Conservation (phyloP, 2,888 invertebrate genomes). For the Caenorhabditis afra region DNA sequence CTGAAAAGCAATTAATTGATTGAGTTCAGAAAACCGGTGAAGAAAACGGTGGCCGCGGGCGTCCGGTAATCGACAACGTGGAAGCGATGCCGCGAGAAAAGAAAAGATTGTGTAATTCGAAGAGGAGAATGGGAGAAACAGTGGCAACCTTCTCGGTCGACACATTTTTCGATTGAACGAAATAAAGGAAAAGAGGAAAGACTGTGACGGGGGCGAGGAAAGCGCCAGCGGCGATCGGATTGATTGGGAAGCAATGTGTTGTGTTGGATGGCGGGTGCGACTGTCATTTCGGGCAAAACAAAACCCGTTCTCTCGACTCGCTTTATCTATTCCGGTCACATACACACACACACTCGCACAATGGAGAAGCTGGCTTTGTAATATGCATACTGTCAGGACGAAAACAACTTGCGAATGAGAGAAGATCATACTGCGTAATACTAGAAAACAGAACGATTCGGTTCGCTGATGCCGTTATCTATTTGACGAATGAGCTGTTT, state of each 20-base stretch:
- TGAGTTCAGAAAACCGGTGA: not conserved
- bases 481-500: too few relatives aligned
- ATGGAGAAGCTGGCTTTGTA: constrained; percentile 9
- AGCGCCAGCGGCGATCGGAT: constrained; percentile 5
- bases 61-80: too few relatives aligned
- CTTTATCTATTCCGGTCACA: constrained; percentile 53
- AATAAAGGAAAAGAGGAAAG: not conserved
- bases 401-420: constrained; percentile 18
- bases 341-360: constrained; percentile 7
- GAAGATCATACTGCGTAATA: not conserved
- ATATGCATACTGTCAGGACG: constrained; percentile 23
- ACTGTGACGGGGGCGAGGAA: not conserved
- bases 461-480: too few relatives aligned
- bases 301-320: constrained; percentile 56
- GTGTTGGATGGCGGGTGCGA: constrained; percentile 42
- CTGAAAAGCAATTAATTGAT: not conserved
- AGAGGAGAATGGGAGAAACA: too few relatives aligned
- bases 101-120: too few relatives aligned
- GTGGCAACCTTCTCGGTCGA: too few relatives aligned
- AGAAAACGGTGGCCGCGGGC: not conserved
- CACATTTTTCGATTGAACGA: not conserved
- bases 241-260: constrained; percentile 29
- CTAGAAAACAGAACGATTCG: too few relatives aligned
- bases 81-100: too few relatives aligned
- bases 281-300: constrained; percentile 48